Conservation (phyloP, 2,888 invertebrate genomes). For the Agrotis clavis region DNA sequence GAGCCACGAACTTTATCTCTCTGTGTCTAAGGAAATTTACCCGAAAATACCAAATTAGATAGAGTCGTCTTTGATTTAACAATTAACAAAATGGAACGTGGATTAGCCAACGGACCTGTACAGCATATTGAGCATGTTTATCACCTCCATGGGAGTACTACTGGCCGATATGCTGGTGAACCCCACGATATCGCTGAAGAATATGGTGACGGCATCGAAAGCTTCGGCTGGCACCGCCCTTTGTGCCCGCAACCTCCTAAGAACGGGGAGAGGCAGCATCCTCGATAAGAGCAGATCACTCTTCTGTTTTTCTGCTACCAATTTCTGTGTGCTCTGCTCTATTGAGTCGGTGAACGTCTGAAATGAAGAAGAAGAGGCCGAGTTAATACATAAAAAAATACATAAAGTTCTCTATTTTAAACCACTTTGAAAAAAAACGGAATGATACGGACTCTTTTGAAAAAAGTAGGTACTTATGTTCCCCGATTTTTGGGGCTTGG, state of each 20-base stretch:
- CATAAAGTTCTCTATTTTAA: too few species aligned
- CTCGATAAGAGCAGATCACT: slow-evolving; percentile 91
- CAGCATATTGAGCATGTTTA: slow-evolving; percentile 93
- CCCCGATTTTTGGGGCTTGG: too few species aligned
- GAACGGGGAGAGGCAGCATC: slow-evolving; percentile 91
- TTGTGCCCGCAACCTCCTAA: slow-evolving; percentile 89
- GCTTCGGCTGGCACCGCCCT: slow-evolving; percentile 92
- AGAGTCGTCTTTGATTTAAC: slow-evolving; percentile 14
- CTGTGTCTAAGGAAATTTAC: background rate
- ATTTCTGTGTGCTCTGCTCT: slow-evolving; percentile 86
- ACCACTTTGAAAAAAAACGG: too few species aligned
- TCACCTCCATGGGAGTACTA: slow-evolving; percentile 93
- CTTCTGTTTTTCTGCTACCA: slow-evolving; percentile 90
- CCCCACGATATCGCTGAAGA: slow-evolving; percentile 94
- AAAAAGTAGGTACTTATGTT: too few species aligned
- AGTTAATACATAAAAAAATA: too few species aligned
- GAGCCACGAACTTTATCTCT: background rate
- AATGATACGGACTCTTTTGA: too few species aligned
- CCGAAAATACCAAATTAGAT: background rate
- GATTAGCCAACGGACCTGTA: slow-evolving; percentile 88
- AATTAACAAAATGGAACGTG: slow-evolving; percentile 47
- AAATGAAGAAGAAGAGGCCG: slow-evolving; percentile 50
- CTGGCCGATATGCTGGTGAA: slow-evolving; percentile 92
- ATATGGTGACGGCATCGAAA: slow-evolving; percentile 93
- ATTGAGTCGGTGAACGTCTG: slow-evolving; percentile 89